Percentiles rank a stretch among this genome's conserved stretches.
These are phyloP conservation scores for Corvus cornix DNA, from an alignment of 2,113 vertebrate genomes.

Conservation along the genomic window DNA sequence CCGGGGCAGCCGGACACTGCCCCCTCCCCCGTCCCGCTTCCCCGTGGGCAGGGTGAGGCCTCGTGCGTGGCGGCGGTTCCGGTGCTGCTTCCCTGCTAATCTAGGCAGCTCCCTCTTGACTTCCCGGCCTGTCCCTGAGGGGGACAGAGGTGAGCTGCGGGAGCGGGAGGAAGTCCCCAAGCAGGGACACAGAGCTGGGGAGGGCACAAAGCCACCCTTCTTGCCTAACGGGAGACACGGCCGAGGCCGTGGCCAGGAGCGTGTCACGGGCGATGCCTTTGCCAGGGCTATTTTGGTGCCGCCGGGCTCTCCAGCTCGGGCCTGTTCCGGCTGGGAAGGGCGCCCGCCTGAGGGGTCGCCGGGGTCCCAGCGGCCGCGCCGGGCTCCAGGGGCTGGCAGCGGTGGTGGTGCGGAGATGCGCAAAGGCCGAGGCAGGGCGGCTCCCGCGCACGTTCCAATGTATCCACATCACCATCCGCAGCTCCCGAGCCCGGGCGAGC, in stretches of 20 bases:
- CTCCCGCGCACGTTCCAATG: constrained; percentile 64
- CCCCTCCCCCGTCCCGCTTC: neutral
- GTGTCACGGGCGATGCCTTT: neutral
- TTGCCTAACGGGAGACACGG: neutral
- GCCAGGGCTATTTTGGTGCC: neutral
- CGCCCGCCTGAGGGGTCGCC: neutral
- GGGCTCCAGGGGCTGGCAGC: neutral
- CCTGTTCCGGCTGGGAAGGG: neutral
- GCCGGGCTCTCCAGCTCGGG: neutral
- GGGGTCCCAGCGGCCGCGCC: neutral
- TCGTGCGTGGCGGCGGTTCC: neutral
- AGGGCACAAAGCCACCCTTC: neutral
- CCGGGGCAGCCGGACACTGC: neutral
- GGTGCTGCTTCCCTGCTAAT: neutral
- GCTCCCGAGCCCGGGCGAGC: constrained; percentile 19
- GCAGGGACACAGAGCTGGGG: neutral
- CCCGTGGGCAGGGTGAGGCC: neutral
- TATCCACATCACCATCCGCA: constrained; percentile 50
- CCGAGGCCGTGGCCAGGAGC: neutral
- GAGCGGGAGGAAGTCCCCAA: neutral
- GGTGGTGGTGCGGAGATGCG: neutral
- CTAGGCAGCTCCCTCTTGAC: neutral
- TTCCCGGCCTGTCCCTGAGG: neutral
- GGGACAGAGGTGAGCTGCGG: neutral
- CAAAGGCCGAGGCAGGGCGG: constrained; percentile 30